phyloP scores from a whole-genome alignment of 2,113 vertebrate genomes.

The Puntigrus tetrazona region DNA sequence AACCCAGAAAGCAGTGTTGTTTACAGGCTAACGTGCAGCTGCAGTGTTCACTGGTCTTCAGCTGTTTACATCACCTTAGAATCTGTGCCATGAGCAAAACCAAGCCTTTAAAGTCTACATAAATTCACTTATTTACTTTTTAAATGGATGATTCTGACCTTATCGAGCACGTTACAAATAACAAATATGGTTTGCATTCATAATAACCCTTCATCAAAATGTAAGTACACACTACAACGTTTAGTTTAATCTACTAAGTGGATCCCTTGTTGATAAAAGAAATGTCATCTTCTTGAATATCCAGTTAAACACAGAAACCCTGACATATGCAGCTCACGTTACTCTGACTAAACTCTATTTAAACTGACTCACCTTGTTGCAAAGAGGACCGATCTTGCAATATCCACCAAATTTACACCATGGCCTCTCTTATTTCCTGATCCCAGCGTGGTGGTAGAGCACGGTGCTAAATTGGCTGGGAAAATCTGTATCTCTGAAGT shows the following conservation, averaged over 20 bases:
- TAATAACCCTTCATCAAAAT: not conserved
- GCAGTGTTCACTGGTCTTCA: not conserved
- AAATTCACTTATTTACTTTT: not conserved
- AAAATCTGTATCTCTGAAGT: not conserved
- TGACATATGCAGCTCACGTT: not conserved
- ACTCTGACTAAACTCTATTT: not conserved
- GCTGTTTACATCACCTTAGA: not conserved
- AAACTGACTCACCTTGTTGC: not conserved
- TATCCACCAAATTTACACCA: not conserved
- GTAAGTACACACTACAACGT: not conserved
- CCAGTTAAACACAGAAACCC: not conserved
- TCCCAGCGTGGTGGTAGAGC: not conserved
- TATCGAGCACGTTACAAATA: not conserved
- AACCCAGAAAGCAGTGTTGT: not conserved
- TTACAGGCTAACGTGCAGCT: not conserved
- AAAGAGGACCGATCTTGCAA: not conserved
- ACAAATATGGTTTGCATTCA: not conserved
- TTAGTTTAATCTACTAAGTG: too few species aligned
- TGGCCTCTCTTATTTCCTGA: slow-evolving; percentile 3
- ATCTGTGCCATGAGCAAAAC: not conserved
- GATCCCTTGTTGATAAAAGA: not conserved
- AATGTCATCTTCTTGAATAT: not conserved
- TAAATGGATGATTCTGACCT: not conserved
- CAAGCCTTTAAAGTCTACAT: slow-evolving; percentile 8
- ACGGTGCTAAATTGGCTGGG: not conserved